Evolutionary conservation across 2,888 invertebrate species (phyloP), one percentile per base, ranked within the genome.

Genomic region (Xanthia togata): DNA sequence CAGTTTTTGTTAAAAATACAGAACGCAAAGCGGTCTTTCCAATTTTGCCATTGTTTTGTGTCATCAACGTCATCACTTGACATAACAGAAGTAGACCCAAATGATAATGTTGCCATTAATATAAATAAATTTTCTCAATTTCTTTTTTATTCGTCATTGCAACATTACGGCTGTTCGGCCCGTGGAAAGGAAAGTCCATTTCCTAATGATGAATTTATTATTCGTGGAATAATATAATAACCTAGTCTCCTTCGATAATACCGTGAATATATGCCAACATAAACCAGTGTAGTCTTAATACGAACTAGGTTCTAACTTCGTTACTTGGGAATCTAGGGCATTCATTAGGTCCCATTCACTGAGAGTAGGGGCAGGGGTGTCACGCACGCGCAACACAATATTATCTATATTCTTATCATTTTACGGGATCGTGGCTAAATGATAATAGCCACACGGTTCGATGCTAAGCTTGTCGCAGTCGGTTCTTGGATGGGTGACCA

Each of bases 301-400:
- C 17, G n/a, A 70, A 47, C 69, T 70, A 44, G 44, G 55, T 47
- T 70, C 38, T 77, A 72, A 71, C 75, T 78, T 77, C 17, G 73
- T 73, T 74, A 57, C 65, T 76, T 26, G 63, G 14, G 73, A 78
- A 85, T 87, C 82, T 84, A 79, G 87, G 85, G 73, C 87, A 72
- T 64, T 87, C 84, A 76, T 74, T 86, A 76, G 63, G 55, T 62
- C 26, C 75, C 82, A 84, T 74, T 87, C 77, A 68, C 82, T 68
- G 38, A n/a, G 12, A 63, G 44, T 74, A 59, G 70, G 65, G 17
- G 12, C 60, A 82, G 65, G 82, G 82, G 0, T 84, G 71, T 41
- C 81, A 59, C 64, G 14, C 31, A 31, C 20, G 14, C 14, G 12
- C 12, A 20, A 20, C 11, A 1, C 20, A 47, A 47, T 47, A 17